phyloP scores from a whole-genome alignment of 2,888 invertebrate species.

The Beris chalybata region DNA sequence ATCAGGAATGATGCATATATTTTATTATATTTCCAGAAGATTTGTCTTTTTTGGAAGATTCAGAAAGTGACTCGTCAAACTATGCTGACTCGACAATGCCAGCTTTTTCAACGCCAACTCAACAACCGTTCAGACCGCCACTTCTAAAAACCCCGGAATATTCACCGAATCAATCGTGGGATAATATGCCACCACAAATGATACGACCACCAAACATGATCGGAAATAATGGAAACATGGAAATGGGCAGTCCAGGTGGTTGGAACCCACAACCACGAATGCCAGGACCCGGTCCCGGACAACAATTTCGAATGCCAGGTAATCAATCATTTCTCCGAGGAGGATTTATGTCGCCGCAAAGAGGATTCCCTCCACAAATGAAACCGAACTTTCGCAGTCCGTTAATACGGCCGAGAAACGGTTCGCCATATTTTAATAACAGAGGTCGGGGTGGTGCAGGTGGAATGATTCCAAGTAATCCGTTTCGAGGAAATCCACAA shows the following conservation, averaged over 20 bases:
- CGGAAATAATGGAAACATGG: neutral
- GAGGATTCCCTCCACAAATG: slow-evolving; percentile 40
- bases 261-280: slow-evolving; percentile 20
- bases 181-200: neutral
- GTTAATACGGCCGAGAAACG: slow-evolving; percentile 18
- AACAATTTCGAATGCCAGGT: slow-evolving; percentile 37
- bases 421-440: slow-evolving; percentile 36
- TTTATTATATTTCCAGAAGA: slow-evolving; percentile 10
- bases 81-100: slow-evolving; percentile 4
- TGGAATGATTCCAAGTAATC: slow-evolving; percentile 40
- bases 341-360: slow-evolving; percentile 38
- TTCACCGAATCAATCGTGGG: slow-evolving; percentile 12
- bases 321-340: slow-evolving; percentile 36
- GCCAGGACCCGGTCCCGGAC: neutral
- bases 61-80: slow-evolving; percentile 2
- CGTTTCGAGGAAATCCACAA: slow-evolving; percentile 19
- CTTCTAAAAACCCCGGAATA: slow-evolving; percentile 20
- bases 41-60: neutral
- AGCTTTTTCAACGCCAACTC: slow-evolving; percentile 18
- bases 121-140: slow-evolving; percentile 20
- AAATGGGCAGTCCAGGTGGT: slow-evolving; percentile 33
- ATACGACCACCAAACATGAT: neutral
- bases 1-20: neutral
- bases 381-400: slow-evolving; percentile 35
- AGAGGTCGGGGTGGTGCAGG: slow-evolving; percentile 43